Percentiles rank a stretch among this genome's conserved stretches.
These are phyloP conservation scores for Leptoclinus maculatus DNA, from an alignment of 2,797 vertebrate genomes.

Conservation along the genomic window DNA sequence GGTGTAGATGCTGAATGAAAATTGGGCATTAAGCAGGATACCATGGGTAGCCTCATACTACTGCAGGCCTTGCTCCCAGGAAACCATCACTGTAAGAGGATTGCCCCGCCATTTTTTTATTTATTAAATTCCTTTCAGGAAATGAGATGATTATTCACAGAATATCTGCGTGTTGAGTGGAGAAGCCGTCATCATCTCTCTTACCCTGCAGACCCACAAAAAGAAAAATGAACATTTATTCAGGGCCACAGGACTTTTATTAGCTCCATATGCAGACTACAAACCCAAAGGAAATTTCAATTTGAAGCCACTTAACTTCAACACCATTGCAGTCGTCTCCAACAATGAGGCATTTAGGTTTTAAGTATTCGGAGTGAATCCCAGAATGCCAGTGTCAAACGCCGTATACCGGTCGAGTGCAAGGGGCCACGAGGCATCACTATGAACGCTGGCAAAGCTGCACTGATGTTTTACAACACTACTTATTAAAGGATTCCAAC, in stretches of 20 bases:
- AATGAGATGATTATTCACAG: constrained; percentile 82
- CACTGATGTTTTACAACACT: constrained; percentile 71
- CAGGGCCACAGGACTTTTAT: constrained; percentile 69
- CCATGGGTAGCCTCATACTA: constrained; percentile 73
- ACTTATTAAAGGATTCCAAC: constrained; percentile 75
- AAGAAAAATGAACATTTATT: constrained; percentile 73
- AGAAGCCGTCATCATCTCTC: constrained; percentile 66
- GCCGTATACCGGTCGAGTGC: constrained; percentile 74
- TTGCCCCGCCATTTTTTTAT: constrained; percentile 46
- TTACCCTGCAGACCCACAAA: constrained; percentile 75
- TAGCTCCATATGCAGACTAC: constrained; percentile 63
- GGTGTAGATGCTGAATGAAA: constrained; percentile 77
- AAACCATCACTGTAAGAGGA: constrained; percentile 68
- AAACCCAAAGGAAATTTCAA: constrained; percentile 76
- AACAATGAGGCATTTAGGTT: constrained; percentile 71
- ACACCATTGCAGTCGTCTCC: constrained; percentile 62
- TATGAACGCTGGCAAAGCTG: constrained; percentile 63
- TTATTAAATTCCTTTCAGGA: constrained; percentile 63
- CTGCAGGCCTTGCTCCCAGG: constrained; percentile 80
- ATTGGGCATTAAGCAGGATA: constrained; percentile 82
- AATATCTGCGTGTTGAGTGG: constrained; percentile 72
- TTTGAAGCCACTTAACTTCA: constrained; percentile 80
- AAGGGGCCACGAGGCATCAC: constrained; percentile 80
- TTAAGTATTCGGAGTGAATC: constrained; percentile 75
- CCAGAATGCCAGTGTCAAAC: constrained; percentile 79